phyloP scores from a whole-genome alignment of 2,888 invertebrate species.

The Mimumesa dahlbomi region DNA sequence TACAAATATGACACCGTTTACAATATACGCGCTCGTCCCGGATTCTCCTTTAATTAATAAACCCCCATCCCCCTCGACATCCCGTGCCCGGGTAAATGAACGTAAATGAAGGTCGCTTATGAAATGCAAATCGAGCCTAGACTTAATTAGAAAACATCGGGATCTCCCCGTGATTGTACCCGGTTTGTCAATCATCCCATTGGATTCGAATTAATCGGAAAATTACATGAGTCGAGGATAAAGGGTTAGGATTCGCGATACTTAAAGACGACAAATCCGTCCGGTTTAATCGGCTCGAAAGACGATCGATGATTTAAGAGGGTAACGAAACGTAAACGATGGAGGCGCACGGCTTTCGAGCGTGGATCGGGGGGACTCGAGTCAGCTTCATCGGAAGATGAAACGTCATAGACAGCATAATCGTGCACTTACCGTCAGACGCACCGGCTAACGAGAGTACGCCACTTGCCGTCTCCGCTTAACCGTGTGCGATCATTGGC shows the following conservation, averaged over 20 bases:
- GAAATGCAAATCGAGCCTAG: slow-evolving; percentile 24
- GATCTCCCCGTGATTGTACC: neutral
- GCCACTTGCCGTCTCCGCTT: slow-evolving; percentile 49
- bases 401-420: slow-evolving; percentile 35
- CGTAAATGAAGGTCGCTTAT: slow-evolving; percentile 28
- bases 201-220: neutral
- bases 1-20: neutral
- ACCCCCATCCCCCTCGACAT: too few relatives aligned
- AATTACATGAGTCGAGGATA: too few relatives aligned
- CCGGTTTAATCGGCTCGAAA: too few relatives aligned
- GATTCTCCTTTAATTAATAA: slow-evolving; percentile 30
- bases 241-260: too few relatives aligned
- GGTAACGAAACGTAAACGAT: too few relatives aligned
- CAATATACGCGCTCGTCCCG: slow-evolving; percentile 13
- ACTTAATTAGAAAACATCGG: slow-evolving; percentile 19
- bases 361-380: neutral
- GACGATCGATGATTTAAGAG: too few relatives aligned
- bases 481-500: slow-evolving; percentile 49
- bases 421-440: slow-evolving; percentile 53
- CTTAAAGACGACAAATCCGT: too few relatives aligned
- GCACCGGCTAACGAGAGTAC: slow-evolving; percentile 79
- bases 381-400: slow-evolving; percentile 32
- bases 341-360: too few relatives aligned
- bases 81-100: neutral
- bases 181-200: neutral